Evolutionary conservation across 2,113 vertebrate genomes (phyloP).

Genomic region (Indicator indicator): DNA sequence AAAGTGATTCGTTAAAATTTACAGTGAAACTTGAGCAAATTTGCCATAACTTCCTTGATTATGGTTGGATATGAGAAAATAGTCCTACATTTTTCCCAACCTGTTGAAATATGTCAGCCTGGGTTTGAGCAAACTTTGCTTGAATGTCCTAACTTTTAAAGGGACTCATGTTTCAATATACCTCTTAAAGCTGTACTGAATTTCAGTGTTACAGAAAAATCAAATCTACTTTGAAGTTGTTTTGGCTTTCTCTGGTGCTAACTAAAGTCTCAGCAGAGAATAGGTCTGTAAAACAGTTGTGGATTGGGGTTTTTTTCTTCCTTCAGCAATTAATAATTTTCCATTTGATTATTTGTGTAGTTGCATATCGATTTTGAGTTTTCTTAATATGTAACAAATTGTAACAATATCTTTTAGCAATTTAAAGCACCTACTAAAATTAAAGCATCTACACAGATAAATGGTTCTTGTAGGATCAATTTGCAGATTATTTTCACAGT

Average conservation of each 20-base stretch:
- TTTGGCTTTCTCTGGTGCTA: neutral
- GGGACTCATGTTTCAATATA: neutral
- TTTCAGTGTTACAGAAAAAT: neutral
- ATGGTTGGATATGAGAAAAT: neutral
- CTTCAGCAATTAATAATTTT: neutral
- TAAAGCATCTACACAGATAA: neutral
- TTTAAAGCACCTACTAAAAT: neutral
- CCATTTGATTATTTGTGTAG: neutral
- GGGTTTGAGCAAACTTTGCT: neutral
- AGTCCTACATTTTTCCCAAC: neutral
- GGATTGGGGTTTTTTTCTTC: fast-evolving
- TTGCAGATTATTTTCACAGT: neutral
- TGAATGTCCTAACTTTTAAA: neutral
- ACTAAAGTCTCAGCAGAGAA: neutral
- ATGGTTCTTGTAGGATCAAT: neutral
- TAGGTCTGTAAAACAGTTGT: neutral
- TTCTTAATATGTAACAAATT: neutral
- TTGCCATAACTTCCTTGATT: neutral
- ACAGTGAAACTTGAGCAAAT: neutral
- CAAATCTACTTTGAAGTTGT: neutral
- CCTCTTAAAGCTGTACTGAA: neutral
- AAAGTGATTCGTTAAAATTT: neutral
- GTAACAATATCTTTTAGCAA: neutral
- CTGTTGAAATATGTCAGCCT: neutral
- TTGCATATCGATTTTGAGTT: fast-evolving